These are phyloP conservation scores for Paratrypauchen microcephalus DNA, from an alignment of 2,797 vertebrate genomes.

Conservation along the genomic window DNA sequence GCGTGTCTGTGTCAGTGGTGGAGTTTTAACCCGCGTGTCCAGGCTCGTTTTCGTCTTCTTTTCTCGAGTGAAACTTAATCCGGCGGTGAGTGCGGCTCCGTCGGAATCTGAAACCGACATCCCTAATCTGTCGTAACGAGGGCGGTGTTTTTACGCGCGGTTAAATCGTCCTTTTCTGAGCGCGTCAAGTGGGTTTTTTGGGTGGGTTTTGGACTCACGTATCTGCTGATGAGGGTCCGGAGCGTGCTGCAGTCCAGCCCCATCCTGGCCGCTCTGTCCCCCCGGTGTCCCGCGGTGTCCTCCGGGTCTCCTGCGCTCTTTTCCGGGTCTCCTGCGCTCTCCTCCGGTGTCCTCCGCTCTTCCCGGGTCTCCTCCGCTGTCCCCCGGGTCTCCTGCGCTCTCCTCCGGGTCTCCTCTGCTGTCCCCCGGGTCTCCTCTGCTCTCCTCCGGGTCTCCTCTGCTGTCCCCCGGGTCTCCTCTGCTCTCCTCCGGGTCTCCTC, in stretches of 20 bases:
- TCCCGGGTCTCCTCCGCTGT: not conserved
- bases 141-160: not conserved
- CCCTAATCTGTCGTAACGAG: not conserved
- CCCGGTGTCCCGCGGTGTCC: no score
- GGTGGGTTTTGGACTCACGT: slow-evolving; percentile 80
- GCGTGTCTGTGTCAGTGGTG: not conserved
- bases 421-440: not conserved
- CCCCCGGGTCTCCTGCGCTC: not conserved
- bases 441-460: no score
- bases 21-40: not conserved
- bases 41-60: not conserved
- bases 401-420: no score
- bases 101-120: slow-evolving; percentile 39
- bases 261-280: slow-evolving; percentile 52
- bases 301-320: not conserved
- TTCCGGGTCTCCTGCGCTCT: not conserved
- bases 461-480: not conserved
- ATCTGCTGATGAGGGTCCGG: slow-evolving; percentile 91
- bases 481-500: no score
- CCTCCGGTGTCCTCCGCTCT: slow-evolving; percentile 22
- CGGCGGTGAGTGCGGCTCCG: slow-evolving; percentile 34
- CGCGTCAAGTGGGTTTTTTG: no score
- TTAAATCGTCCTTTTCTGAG: no score
- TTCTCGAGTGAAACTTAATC: slow-evolving; percentile 56
- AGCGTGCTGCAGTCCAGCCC: slow-evolving; percentile 90